Evolutionary conservation across 2,113 vertebrate genomes (phyloP).

Genomic region (Hylia prasina): DNA sequence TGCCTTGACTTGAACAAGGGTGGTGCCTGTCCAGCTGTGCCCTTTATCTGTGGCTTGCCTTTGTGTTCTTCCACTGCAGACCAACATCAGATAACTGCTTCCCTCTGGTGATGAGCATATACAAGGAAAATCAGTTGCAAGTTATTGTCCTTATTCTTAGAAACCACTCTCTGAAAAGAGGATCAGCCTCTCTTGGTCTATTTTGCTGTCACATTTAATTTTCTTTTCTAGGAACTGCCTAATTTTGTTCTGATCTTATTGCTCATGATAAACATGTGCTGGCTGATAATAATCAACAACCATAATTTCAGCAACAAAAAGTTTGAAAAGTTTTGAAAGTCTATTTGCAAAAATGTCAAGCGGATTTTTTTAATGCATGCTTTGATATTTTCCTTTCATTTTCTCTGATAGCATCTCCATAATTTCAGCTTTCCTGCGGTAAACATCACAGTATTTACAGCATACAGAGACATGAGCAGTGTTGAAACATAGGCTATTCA

Average conservation of each 20-base stretch:
- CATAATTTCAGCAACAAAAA: neutral
- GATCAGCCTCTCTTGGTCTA: neutral
- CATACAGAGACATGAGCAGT: neutral
- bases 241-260: neutral
- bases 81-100: neutral
- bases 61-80: neutral
- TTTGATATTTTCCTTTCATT: slow-evolving; percentile 13
- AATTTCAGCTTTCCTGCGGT: slow-evolving; percentile 42
- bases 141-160: neutral
- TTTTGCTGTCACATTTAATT: neutral
- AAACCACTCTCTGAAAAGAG: neutral
- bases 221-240: neutral
- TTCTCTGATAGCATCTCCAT: neutral
- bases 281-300: neutral
- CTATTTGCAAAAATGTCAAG: slow-evolving; percentile 37
- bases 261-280: neutral
- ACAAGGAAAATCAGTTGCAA: neutral
- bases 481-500: neutral
- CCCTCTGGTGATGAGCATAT: neutral
- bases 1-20: neutral
- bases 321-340: slow-evolving; percentile 29
- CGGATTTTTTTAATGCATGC: neutral
- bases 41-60: neutral
- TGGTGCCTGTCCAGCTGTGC: neutral
- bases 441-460: slow-evolving; percentile 13